Conservation (phyloP, 2,888 invertebrate genomes). For the Ophioninae sp. region DNA sequence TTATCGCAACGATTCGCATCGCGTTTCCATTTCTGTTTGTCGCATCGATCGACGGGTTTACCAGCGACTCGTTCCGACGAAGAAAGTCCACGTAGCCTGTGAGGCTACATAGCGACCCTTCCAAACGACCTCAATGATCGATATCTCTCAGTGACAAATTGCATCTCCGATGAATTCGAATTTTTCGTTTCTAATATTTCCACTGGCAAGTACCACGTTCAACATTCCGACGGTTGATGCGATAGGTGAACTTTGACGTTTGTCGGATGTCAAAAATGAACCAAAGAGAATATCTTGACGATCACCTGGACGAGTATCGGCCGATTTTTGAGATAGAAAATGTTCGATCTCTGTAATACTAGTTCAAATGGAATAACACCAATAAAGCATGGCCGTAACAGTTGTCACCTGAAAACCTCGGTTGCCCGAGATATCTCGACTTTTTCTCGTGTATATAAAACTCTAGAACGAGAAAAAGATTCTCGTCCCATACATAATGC, state of each 20-base stretch:
- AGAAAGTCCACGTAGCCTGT: conserved; percentile 60
- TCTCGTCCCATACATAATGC: conserved; percentile 55
- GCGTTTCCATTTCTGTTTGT: conserved; percentile 63
- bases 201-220: background rate
- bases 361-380: background rate
- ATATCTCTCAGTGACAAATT: background rate
- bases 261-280: background rate
- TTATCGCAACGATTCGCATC: conserved; percentile 33
- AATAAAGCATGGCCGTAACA: background rate
- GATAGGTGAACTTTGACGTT: background rate
- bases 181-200: background rate
- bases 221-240: background rate
- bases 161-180: background rate
- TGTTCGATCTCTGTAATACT: background rate
- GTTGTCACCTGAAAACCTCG: conserved; percentile 11
- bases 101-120: conserved; percentile 3
- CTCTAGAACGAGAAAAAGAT: conserved; percentile 32
- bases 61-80: conserved; percentile 23
- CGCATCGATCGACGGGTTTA: conserved; percentile 50
- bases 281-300: background rate
- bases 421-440: conserved; percentile 15
- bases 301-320: background rate
- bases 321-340: background rate
- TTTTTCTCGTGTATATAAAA: conserved; percentile 15
- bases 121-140: background rate